These are phyloP conservation scores for Cherax quadricarinatus DNA, from an alignment of 1,140 invertebrate species.

Conservation along the genomic window DNA sequence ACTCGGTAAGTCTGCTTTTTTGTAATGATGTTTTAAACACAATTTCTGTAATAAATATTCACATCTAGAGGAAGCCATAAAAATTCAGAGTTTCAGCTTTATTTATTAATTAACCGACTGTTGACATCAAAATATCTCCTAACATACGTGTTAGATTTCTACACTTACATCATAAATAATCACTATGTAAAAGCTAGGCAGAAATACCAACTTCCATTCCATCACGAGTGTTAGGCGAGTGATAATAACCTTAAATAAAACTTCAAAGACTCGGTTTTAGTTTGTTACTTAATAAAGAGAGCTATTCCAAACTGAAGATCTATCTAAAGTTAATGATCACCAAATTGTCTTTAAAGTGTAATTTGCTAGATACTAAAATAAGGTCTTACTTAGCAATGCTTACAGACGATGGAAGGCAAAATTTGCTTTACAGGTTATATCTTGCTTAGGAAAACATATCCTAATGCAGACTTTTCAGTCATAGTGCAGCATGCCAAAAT, in stretches of 20 bases:
- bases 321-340: not conserved
- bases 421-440: constrained; percentile 29
- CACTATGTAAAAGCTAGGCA: constrained; percentile 62
- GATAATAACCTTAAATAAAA: constrained; percentile 28
- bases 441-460: constrained; percentile 12
- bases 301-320: constrained; percentile 9
- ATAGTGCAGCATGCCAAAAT: constrained; percentile 18
- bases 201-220: constrained; percentile 60
- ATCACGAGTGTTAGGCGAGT: constrained; percentile 26
- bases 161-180: constrained; percentile 66
- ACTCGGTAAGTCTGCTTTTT: too few relatives aligned
- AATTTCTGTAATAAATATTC: too few relatives aligned
- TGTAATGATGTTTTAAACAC: too few relatives aligned
- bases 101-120: constrained; percentile 63
- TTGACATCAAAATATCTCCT: constrained; percentile 63
- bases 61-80: not conserved
- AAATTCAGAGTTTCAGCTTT: constrained; percentile 17
- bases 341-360: not conserved
- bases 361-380: constrained; percentile 5
- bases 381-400: constrained; percentile 14
- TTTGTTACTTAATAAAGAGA: constrained; percentile 6
- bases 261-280: not conserved
- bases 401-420: constrained; percentile 45
- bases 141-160: constrained; percentile 61
- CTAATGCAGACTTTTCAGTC: not conserved